These are phyloP conservation scores for Pentamera pediparva DNA, from an alignment of 53 echinoderm and acorn worm genomes.

Conservation along the genomic window DNA sequence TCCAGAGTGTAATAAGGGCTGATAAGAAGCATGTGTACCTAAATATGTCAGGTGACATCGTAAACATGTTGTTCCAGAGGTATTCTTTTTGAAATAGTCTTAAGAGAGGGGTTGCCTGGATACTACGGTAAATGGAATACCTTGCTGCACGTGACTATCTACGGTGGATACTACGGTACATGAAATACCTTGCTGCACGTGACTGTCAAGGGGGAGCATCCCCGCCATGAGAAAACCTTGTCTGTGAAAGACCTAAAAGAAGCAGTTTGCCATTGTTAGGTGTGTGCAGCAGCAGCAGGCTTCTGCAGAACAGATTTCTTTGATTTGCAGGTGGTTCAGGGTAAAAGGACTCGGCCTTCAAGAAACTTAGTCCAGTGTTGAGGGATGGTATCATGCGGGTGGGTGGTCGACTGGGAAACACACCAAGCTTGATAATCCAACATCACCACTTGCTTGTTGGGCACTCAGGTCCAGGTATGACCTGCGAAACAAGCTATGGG, in stretches of 20 bases:
- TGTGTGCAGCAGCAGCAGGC: slow-evolving; percentile 21
- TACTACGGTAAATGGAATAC: slow-evolving; percentile 26
- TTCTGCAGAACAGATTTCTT: not conserved
- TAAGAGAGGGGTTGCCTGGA: slow-evolving; percentile 34
- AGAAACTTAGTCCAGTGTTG: slow-evolving; percentile 20
- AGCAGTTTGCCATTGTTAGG: slow-evolving; percentile 30
- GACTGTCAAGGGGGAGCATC: not conserved
- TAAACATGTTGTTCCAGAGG: slow-evolving; percentile 10
- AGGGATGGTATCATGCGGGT: slow-evolving; percentile 7
- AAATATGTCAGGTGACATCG: not conserved
- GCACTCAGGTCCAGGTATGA: slow-evolving; percentile 45
- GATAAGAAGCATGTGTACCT: not conserved
- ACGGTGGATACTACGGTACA: slow-evolving; percentile 47
- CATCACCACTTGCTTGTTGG: slow-evolving; percentile 42
- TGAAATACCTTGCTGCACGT: not conserved
- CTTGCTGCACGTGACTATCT: not conserved
- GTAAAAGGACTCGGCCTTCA: not conserved
- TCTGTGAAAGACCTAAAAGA: not conserved
- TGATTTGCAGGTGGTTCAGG: too few species aligned
- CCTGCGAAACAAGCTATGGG: slow-evolving; percentile 38
- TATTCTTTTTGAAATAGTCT: slow-evolving; percentile 39
- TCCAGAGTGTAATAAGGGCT: not conserved
- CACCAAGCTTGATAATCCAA: slow-evolving; percentile 19
- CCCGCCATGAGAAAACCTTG: not conserved
- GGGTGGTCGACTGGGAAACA: slow-evolving; percentile 26